phyloP scores from a whole-genome alignment of 2,797 vertebrate species.

The Perodicticus potto region DNA sequence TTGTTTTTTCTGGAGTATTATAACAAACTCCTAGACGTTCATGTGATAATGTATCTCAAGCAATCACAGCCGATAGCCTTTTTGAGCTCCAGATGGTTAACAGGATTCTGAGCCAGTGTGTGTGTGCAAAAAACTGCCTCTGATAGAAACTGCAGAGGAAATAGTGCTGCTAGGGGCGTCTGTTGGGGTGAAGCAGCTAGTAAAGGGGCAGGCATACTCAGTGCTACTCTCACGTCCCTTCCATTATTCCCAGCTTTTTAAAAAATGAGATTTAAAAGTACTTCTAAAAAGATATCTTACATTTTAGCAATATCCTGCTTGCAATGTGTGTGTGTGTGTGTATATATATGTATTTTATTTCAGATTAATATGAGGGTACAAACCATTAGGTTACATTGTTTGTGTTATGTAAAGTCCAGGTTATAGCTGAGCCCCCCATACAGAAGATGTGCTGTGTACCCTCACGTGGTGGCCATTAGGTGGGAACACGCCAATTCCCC shows the following conservation, averaged over 20 bases:
- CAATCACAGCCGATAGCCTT: background rate
- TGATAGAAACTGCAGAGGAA: background rate
- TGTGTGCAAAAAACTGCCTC: background rate
- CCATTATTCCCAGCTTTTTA: background rate
- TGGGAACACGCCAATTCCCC: no score
- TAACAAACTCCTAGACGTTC: conserved; percentile 40
- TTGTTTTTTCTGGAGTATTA: conserved; percentile 33
- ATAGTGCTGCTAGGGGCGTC: background rate
- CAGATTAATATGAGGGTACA: no score
- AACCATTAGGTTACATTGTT: no score
- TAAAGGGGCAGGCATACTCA: background rate
- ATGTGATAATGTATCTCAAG: conserved; percentile 48
- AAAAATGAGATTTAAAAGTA: background rate
- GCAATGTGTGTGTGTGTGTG: background rate
- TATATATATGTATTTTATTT: no score
- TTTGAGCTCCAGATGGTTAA: conserved; percentile 11
- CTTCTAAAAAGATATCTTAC: background rate
- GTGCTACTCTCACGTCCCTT: background rate
- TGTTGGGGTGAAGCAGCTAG: background rate
- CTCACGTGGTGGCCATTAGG: no score
- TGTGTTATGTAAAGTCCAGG: no score
- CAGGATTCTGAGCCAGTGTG: background rate
- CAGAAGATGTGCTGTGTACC: no score
- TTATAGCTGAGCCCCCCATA: no score
- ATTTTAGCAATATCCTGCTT: background rate